phyloP scores from a whole-genome alignment of 2,113 vertebrate genomes.

The Platanista minor region DNA sequence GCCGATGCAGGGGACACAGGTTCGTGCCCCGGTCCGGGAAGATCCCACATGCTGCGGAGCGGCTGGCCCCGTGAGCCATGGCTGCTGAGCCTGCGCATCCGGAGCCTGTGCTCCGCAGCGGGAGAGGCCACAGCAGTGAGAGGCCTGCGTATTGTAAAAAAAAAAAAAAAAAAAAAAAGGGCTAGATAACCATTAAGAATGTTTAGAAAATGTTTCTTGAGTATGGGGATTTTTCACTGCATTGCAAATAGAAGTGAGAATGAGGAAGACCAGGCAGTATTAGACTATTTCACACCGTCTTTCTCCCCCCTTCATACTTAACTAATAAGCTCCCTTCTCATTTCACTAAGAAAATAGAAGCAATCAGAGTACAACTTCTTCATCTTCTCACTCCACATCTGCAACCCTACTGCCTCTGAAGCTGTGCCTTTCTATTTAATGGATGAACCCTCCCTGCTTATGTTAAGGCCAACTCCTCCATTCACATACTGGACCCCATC shows the following conservation, averaged over 20 bases:
- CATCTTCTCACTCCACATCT: not conserved
- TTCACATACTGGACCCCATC: not conserved
- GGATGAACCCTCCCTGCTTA: not conserved
- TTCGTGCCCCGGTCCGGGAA: no score
- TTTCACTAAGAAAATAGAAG: not conserved
- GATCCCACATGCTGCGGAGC: no score
- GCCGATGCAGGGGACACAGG: no score
- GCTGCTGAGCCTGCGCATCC: no score
- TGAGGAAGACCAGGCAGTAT: not conserved
- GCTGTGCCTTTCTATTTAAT: not conserved
- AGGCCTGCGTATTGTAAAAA: no score
- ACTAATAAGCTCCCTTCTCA: not conserved
- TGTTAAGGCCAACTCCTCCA: not conserved
- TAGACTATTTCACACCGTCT: not conserved
- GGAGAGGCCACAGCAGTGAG: no score
- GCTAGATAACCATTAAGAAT: not conserved
- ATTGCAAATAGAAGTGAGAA: not conserved
- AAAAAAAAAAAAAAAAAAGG: no score
- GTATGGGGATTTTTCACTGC: not conserved
- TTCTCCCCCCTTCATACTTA: not conserved
- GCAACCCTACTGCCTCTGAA: not conserved
- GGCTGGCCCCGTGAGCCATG: no score
- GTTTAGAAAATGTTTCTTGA: not conserved
- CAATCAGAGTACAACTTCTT: not conserved
- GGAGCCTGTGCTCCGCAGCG: no score